Evolutionary conservation across 2,888 invertebrate genomes (phyloP).

Genomic region (Isotomurus palustris): DNA sequence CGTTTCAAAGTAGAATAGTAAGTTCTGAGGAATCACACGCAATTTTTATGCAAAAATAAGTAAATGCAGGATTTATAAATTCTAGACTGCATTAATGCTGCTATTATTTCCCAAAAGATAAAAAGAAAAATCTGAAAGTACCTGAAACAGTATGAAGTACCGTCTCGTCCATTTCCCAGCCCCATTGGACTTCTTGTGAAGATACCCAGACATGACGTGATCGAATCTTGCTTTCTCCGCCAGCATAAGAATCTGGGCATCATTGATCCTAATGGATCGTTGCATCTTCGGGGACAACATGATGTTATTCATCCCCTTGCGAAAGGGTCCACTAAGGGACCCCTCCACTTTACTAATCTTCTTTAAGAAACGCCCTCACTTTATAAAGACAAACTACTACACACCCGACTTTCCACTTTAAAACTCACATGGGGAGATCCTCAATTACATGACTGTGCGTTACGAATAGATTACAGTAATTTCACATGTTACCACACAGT

Average conservation of each 20-base stretch:
- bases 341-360: slow-evolving; percentile 13
- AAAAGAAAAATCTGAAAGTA: slow-evolving; percentile 49
- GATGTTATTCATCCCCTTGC: slow-evolving; percentile 37
- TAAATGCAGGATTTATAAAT: background rate
- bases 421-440: no score
- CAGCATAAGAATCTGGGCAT: slow-evolving; percentile 74
- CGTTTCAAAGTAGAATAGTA: slow-evolving; percentile 85
- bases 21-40: slow-evolving; percentile 65
- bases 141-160: slow-evolving; percentile 78
- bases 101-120: slow-evolving; percentile 48
- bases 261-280: slow-evolving; percentile 77
- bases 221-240: slow-evolving; percentile 72
- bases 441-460: no score
- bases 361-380: no score
- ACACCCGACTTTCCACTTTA: no score
- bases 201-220: slow-evolving; percentile 73
- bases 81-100: background rate
- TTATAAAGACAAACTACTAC: no score
- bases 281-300: slow-evolving; percentile 84
- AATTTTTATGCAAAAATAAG: background rate
- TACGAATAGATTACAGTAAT: no score
- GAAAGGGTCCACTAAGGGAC: background rate
- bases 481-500: no score
- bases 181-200: slow-evolving; percentile 79
- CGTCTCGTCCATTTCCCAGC: slow-evolving; percentile 81